Evolutionary conservation across 64 coral and sea anemone species (phyloP).

Genomic region (Stichodactyla helianthus): DNA sequence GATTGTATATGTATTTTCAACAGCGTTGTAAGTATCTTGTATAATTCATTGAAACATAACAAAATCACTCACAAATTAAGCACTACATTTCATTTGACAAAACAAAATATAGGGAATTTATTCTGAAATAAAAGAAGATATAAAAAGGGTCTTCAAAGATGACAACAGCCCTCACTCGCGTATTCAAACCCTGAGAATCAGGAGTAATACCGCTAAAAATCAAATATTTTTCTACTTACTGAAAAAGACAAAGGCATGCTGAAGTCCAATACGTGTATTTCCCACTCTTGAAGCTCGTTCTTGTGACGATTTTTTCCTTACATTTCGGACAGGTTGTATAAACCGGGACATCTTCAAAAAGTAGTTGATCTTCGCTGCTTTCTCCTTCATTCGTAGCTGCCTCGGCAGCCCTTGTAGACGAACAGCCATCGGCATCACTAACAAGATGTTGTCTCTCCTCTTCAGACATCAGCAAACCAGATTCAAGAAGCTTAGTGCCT

Average conservation of each 20-base stretch:
- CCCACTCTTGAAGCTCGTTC: conserved; percentile 70
- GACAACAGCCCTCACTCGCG: neutral
- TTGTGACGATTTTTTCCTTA: conserved; percentile 79
- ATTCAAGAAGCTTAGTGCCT: neutral
- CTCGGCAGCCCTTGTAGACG: neutral
- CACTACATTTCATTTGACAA: neutral
- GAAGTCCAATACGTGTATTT: conserved; percentile 90
- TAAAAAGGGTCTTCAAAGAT: neutral
- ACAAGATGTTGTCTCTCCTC: conserved; percentile 18
- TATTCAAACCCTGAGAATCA: neutral
- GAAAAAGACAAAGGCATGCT: conserved; percentile 81
- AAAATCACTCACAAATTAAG: neutral
- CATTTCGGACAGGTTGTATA: conserved; percentile 56
- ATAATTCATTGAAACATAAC: conserved; percentile 9
- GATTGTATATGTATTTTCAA: conserved; percentile 1
- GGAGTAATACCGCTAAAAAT: neutral
- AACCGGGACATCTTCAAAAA: conserved; percentile 71
- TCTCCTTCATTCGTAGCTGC: neutral
- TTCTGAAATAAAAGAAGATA: neutral
- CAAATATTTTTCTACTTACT: conserved; percentile 56
- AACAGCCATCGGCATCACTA: neutral
- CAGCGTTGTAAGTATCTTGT: neutral
- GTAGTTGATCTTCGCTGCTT: conserved; percentile 31
- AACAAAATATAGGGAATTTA: neutral
- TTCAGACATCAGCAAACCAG: neutral